These are phyloP conservation scores for Nomada fabriciana DNA, from an alignment of 2,888 invertebrate species.

Conservation along the genomic window DNA sequence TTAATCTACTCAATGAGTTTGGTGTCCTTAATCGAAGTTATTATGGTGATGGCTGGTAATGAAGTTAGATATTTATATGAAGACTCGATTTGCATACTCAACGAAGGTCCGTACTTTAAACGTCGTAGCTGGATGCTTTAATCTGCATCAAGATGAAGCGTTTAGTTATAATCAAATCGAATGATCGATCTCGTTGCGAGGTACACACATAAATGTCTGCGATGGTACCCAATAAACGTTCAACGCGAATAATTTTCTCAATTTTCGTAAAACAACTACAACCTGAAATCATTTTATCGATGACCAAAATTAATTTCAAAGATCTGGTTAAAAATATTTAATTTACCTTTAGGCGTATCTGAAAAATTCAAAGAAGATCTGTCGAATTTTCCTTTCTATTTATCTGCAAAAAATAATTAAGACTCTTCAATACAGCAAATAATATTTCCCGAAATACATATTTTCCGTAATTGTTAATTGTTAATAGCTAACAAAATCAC, in stretches of 20 bases:
- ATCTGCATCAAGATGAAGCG: conserved; percentile 40
- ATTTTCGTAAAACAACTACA: not conserved
- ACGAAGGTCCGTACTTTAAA: conserved; percentile 5
- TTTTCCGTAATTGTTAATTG: too few species aligned
- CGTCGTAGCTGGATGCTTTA: conserved; percentile 18
- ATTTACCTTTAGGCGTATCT: too few species aligned
- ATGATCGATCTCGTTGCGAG: conserved; percentile 10
- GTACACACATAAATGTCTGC: conserved; percentile 11
- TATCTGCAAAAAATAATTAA: too few species aligned
- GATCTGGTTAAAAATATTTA: too few species aligned
- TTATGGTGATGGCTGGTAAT: conserved; percentile 12
- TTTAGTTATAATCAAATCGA: conserved; percentile 45
- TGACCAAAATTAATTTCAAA: not conserved
- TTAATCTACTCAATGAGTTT: too few species aligned
- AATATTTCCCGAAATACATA: too few species aligned
- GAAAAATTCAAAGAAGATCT: too few species aligned
- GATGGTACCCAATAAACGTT: not conserved
- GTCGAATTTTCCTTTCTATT: too few species aligned
- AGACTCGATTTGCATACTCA: not conserved
- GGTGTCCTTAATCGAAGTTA: not conserved
- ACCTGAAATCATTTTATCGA: not conserved
- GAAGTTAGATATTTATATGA: conserved; percentile 22
- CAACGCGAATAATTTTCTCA: not conserved
- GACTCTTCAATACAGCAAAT: too few species aligned
- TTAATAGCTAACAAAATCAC: too few species aligned